phyloP scores from a whole-genome alignment of 2,888 invertebrate species.

The Amaurobius ferox region DNA sequence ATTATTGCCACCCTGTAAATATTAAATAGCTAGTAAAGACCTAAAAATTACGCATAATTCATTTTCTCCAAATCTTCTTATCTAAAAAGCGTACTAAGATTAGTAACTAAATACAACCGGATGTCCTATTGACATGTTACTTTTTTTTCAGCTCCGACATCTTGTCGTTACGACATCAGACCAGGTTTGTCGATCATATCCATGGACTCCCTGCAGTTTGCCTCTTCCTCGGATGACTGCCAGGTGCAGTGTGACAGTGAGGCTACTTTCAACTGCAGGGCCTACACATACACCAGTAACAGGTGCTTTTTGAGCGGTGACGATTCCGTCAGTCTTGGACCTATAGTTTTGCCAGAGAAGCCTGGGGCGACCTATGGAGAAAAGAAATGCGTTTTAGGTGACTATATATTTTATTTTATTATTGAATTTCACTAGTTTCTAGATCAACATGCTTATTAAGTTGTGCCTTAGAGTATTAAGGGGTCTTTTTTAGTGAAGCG shows the following conservation, averaged over 20 bases:
- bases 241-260: constrained; percentile 78
- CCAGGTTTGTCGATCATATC: constrained; percentile 78
- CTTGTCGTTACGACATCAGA: constrained; percentile 78
- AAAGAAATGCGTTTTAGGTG: constrained; percentile 78
- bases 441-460: too few species aligned
- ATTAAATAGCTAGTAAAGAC: too few species aligned
- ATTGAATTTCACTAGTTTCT: too few species aligned
- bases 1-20: too few species aligned
- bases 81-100: not conserved
- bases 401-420: constrained; percentile 67
- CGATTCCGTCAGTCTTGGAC: constrained; percentile 77
- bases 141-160: constrained; percentile 77
- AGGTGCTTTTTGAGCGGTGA: constrained; percentile 79
- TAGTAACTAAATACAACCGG: not conserved
- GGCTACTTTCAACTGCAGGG: constrained; percentile 78
- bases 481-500: too few species aligned
- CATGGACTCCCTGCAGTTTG: constrained; percentile 78
- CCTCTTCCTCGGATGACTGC: constrained; percentile 78
- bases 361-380: constrained; percentile 76
- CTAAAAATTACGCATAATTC: too few species aligned
- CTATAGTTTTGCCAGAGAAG: constrained; percentile 75
- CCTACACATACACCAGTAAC: constrained; percentile 78
- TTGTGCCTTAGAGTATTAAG: too few species aligned
- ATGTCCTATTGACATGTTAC: not conserved
- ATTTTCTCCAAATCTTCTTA: too few species aligned